These are phyloP conservation scores for Ophion costatus DNA, from an alignment of 2,888 invertebrate genomes.

Conservation along the genomic window DNA sequence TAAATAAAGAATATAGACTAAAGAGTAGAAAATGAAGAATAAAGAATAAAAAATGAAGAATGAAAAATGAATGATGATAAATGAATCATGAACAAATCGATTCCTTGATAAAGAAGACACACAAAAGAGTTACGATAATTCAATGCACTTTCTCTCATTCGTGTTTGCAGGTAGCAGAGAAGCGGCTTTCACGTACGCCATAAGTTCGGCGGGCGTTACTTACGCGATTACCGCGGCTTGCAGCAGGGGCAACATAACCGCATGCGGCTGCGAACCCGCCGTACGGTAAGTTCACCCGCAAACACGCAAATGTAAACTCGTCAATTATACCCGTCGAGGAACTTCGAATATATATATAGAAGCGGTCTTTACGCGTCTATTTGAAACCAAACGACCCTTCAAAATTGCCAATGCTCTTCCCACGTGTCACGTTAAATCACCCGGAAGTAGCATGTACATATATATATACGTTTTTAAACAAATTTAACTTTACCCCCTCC, in stretches of 20 bases:
- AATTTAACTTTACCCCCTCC: too few relatives aligned
- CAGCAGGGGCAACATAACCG: slow-evolving; percentile 94
- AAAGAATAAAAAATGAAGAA: too few relatives aligned
- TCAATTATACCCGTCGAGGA: background rate
- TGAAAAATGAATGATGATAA: background rate
- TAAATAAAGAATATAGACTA: background rate
- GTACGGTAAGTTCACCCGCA: slow-evolving; percentile 75
- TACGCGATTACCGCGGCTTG: slow-evolving; percentile 96
- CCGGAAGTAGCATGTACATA: too few relatives aligned
- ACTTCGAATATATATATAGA: too few relatives aligned
- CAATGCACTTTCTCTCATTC: slow-evolving; percentile 50
- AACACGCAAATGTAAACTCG: too few relatives aligned
- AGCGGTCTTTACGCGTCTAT: too few relatives aligned
- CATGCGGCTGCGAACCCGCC: slow-evolving; percentile 89
- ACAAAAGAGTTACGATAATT: background rate
- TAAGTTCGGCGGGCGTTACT: slow-evolving; percentile 96
- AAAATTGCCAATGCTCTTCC: too few relatives aligned
- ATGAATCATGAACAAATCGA: background rate
- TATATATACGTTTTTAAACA: too few relatives aligned
- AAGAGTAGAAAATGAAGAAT: too few relatives aligned
- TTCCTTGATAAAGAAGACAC: background rate
- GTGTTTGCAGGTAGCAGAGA: slow-evolving; percentile 92
- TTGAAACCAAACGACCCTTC: too few relatives aligned
- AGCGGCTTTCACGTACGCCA: slow-evolving; percentile 97
- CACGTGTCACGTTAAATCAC: too few relatives aligned